Conservation (phyloP, 2,888 invertebrate genomes). For the Drosophila nr. medialis region DNA sequence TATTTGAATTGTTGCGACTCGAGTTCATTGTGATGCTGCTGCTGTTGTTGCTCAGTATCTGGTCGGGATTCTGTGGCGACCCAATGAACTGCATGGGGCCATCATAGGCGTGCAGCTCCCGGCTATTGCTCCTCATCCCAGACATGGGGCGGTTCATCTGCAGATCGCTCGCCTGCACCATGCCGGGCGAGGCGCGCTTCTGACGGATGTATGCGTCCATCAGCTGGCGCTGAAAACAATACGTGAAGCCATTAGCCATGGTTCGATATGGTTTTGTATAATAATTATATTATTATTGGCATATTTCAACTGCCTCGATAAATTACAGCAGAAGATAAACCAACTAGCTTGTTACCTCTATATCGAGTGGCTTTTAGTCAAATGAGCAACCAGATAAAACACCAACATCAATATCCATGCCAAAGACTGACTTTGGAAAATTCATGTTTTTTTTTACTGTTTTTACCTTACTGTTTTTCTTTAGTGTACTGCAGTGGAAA, state of each 20-base stretch:
- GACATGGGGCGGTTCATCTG: constrained; percentile 90
- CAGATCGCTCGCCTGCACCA: constrained; percentile 94
- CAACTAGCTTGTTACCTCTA: background rate
- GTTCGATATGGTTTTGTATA: background rate
- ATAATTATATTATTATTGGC: background rate
- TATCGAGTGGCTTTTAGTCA: background rate
- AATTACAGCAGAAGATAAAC: background rate
- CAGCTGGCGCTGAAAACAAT: constrained; percentile 89
- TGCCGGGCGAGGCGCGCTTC: constrained; percentile 92
- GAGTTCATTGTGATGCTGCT: constrained; percentile 54
- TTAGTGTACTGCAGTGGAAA: background rate
- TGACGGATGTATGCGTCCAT: constrained; percentile 96
- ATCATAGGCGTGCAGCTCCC: constrained; percentile 88
- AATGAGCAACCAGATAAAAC: background rate
- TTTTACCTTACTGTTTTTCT: background rate
- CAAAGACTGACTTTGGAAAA: background rate
- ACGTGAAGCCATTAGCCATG: background rate
- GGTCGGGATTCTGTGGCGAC: constrained; percentile 92
- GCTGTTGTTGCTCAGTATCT: constrained; percentile 86
- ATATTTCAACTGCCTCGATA: background rate
- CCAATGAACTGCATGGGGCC: constrained; percentile 94
- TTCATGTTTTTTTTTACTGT: background rate
- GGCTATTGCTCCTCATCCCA: constrained; percentile 89
- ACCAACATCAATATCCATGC: background rate
- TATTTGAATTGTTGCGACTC: constrained; percentile 65